phyloP scores from a whole-genome alignment of 2,797 vertebrate species.

The Petrocephalus sullivani region DNA sequence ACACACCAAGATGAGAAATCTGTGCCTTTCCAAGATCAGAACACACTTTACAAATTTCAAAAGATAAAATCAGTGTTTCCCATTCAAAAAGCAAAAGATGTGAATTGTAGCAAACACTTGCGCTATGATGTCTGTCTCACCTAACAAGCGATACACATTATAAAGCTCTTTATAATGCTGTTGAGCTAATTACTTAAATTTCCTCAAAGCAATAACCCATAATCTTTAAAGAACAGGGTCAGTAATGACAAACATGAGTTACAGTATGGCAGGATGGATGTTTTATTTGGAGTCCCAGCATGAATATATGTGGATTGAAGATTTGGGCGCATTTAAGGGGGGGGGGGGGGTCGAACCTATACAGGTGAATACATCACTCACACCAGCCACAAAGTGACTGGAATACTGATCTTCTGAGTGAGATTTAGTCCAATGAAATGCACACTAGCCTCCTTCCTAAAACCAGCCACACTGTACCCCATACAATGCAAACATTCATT shows the following conservation, averaged over 20 bases:
- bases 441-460: background rate
- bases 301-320: background rate
- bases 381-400: background rate
- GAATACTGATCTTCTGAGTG: background rate
- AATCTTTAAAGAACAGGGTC: slow-evolving; percentile 14
- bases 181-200: background rate
- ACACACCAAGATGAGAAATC: background rate
- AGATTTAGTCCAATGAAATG: slow-evolving; percentile 18
- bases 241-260: background rate
- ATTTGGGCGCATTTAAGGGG: background rate
- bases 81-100: background rate
- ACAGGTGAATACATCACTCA: background rate
- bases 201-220: slow-evolving; percentile 7
- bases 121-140: background rate
- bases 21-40: slow-evolving; percentile 15
- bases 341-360: background rate
- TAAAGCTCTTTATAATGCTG: background rate
- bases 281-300: slow-evolving; percentile 9
- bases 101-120: slow-evolving; percentile 8
- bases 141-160: slow-evolving; percentile 4
- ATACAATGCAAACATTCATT: slow-evolving; percentile 7
- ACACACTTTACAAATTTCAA: background rate
- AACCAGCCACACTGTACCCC: slow-evolving; percentile 3
- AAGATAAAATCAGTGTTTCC: background rate
- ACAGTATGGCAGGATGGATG: background rate